Evolutionary conservation across 64 coral and sea anemone genomes (phyloP), one percentile per base, ranked within the genome.

Genomic region (Dendrophyllia cribrosa): DNA sequence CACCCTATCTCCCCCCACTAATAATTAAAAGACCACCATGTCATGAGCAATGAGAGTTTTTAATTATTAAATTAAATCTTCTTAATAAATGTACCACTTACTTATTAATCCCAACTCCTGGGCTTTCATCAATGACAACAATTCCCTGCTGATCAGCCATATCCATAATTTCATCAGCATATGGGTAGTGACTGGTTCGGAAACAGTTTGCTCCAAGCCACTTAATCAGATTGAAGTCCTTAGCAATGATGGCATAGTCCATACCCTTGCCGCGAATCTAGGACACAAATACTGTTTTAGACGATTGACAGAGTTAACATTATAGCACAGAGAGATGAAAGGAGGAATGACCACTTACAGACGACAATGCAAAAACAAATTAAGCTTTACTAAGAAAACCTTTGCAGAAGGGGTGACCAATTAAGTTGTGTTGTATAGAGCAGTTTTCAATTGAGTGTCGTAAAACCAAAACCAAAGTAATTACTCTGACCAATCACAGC

Each of bases 191-290:
- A 75, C 97, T 99, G 0, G 97, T 99, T 16, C 97, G 91, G 44
- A 99, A 99, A 15, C 94, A 78, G 72, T 99, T 99, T 14, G 83
- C 97, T 67, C 94, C 94, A 4, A 99, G 84, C 97, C 97, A 99
- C 12, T 96, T 95, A 19, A 99, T 85, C 51, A 99, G 62, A 59
- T 94, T 99, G 72, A 99, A 99, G 53, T 99, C 94, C 55, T 96
- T 99, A 16, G 94, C 89, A 22, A 99, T 99, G 2, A 96, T 87
- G 12, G 92, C 93, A 44, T 93, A 76, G 86, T 99, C 97, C 23
- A 99, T 77, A 23, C 97, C 97, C 85, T 99, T 99, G 21, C 97
- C 97, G 76, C 97, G 97, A 67, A 99, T 99, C 97, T 99, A 66
- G 22, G 14, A 25, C 4, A 51, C 14, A 65, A 2, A 75, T 44